phyloP scores from a whole-genome alignment of 2,797 vertebrate species.

The Coendou prehensilis region DNA sequence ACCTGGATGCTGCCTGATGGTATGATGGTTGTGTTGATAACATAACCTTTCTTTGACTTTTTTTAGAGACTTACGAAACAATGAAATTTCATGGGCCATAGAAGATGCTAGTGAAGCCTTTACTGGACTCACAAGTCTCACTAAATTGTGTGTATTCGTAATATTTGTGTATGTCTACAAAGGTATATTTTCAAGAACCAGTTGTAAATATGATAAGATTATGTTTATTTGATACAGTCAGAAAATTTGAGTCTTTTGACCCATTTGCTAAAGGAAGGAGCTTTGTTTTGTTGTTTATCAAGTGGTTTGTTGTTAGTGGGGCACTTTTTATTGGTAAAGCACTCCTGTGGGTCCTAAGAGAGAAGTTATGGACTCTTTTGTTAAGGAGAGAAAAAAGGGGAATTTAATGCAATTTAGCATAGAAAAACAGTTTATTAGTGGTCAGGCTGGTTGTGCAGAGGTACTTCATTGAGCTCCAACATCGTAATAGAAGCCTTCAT shows the following conservation, averaged over 20 bases:
- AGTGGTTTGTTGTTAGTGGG: background rate
- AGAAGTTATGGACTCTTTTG: slow-evolving; percentile 52
- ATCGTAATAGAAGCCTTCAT: slow-evolving; percentile 23
- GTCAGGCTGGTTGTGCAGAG: background rate
- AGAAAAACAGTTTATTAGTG: slow-evolving; percentile 2
- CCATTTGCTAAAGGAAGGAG: slow-evolving; percentile 3
- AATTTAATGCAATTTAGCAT: background rate
- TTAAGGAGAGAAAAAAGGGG: slow-evolving; percentile 38
- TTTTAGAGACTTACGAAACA: slow-evolving; percentile 95
- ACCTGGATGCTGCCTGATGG: background rate
- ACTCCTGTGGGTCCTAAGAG: background rate
- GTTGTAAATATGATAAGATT: slow-evolving; percentile 56
- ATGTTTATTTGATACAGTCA: slow-evolving; percentile 26
- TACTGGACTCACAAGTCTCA: slow-evolving; percentile 95
- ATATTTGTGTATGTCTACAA: slow-evolving; percentile 26
- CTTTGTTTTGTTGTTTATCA: slow-evolving; percentile 53
- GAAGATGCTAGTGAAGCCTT: slow-evolving; percentile 97
- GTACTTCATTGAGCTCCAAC: background rate
- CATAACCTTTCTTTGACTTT: slow-evolving; percentile 43
- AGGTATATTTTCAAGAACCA: background rate
- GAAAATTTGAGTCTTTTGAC: slow-evolving; percentile 37
- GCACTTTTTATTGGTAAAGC: slow-evolving; percentile 9
- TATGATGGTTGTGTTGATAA: background rate
- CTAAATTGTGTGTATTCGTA: slow-evolving; percentile 93
- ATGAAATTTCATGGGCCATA: slow-evolving; percentile 98